Evolutionary conservation across 2,888 invertebrate species (phyloP).

Genomic region (Baronia brevicornis): DNA sequence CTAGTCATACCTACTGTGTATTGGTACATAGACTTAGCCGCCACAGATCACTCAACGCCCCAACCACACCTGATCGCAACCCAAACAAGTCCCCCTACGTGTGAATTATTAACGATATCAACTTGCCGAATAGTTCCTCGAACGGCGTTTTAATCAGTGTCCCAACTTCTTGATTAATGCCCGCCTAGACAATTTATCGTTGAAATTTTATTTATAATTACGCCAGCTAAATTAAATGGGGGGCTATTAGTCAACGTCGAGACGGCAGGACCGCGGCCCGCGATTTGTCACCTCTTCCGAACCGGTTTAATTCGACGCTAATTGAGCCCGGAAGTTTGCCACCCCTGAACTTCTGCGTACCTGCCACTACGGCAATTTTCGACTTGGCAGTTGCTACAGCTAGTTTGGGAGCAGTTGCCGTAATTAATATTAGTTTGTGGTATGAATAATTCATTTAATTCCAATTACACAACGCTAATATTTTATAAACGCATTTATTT

Average conservation of each 20-base stretch:
- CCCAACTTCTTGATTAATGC: slow-evolving; percentile 77
- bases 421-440: slow-evolving; percentile 44
- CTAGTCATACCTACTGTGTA: slow-evolving; percentile 5
- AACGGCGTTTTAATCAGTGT: slow-evolving; percentile 77
- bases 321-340: slow-evolving; percentile 64
- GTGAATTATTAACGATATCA: slow-evolving; percentile 74
- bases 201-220: slow-evolving; percentile 76
- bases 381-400: slow-evolving; percentile 38
- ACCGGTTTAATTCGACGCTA: slow-evolving; percentile 67
- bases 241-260: slow-evolving; percentile 71
- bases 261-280: slow-evolving; percentile 53
- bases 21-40: slow-evolving; percentile 1
- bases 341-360: slow-evolving; percentile 38
- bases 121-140: slow-evolving; percentile 69
- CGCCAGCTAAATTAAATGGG: slow-evolving; percentile 67
- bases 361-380: slow-evolving; percentile 54
- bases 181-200: slow-evolving; percentile 68
- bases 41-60: slow-evolving; percentile 21
- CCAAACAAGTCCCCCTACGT: slow-evolving; percentile 44
- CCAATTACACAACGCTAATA: slow-evolving; percentile 6
- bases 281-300: slow-evolving; percentile 70
- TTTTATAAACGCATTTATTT: neutral
- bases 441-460: slow-evolving; percentile 40
- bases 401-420: slow-evolving; percentile 34
- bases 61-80: slow-evolving; percentile 54